These are phyloP conservation scores for Drymodes brunneopygia DNA, from an alignment of 2,113 vertebrate species.

Conservation along the genomic window DNA sequence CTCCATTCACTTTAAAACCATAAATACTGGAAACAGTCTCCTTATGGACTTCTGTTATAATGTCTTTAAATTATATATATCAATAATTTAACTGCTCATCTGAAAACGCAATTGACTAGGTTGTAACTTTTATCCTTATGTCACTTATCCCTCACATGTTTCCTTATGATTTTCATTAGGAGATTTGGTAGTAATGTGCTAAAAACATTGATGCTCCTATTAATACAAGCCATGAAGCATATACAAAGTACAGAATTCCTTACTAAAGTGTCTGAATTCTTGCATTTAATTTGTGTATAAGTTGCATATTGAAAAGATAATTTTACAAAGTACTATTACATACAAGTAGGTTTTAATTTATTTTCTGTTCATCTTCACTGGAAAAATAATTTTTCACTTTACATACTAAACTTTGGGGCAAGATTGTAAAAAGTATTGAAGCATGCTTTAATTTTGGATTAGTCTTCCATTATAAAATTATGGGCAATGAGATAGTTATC, in stretches of 20 bases:
- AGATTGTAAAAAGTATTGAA: neutral
- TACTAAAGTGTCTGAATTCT: neutral
- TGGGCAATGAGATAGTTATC: neutral
- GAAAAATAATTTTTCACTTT: neutral
- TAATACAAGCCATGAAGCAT: neutral
- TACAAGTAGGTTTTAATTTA: neutral
- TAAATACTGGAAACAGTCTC: neutral
- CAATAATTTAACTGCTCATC: neutral
- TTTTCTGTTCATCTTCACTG: neutral
- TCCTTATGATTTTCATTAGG: neutral
- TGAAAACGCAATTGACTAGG: neutral
- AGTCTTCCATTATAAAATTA: neutral
- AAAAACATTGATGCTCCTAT: neutral
- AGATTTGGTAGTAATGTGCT: neutral
- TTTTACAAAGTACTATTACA: neutral
- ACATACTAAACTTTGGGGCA: neutral
- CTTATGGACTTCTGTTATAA: neutral
- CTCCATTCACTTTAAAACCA: neutral
- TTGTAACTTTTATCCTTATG: neutral
- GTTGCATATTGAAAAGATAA: neutral
- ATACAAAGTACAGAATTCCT: neutral
- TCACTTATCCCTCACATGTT: neutral
- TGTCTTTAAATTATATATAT: neutral
- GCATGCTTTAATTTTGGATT: neutral
- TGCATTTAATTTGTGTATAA: neutral